phyloP scores from a whole-genome alignment of 2,888 invertebrate species.

The Nycteola revayana region DNA sequence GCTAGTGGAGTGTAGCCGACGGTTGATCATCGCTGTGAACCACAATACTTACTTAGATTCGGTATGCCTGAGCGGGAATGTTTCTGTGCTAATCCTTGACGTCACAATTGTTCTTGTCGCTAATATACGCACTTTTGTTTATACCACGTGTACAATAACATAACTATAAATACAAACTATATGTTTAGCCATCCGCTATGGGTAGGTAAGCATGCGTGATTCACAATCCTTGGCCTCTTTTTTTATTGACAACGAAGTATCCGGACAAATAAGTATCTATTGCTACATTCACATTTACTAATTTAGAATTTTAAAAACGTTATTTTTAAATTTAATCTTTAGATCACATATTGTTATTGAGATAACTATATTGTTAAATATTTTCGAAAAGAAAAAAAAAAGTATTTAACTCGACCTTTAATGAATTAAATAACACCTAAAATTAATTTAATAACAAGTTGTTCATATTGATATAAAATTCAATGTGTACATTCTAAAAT shows the following conservation, averaged over 20 bases:
- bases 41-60: conserved; percentile 27
- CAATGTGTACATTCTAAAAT: too few species aligned
- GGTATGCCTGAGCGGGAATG: conserved; percentile 22
- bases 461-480: too few species aligned
- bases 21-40: conserved; percentile 29
- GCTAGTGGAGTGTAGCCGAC: conserved; percentile 62
- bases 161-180: conserved; percentile 13
- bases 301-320: too few species aligned
- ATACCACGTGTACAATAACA: conserved; percentile 16
- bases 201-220: conserved; percentile 12
- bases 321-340: too few species aligned
- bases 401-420: too few species aligned
- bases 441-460: too few species aligned
- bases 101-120: conserved; percentile 11
- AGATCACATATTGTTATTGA: too few species aligned
- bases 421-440: too few species aligned
- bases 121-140: conserved; percentile 13
- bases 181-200: conserved; percentile 6
- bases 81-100: conserved; percentile 23
- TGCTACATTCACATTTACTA: too few species aligned
- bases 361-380: too few species aligned
- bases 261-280: conserved; percentile 19
- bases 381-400: too few species aligned
- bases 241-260: conserved; percentile 22
- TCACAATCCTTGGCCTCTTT: conserved; percentile 35